Percentiles rank a stretch among this genome's conserved stretches.
These are phyloP conservation scores for Panthera uncia DNA, from an alignment of 2,113 vertebrate genomes.

Conservation along the genomic window DNA sequence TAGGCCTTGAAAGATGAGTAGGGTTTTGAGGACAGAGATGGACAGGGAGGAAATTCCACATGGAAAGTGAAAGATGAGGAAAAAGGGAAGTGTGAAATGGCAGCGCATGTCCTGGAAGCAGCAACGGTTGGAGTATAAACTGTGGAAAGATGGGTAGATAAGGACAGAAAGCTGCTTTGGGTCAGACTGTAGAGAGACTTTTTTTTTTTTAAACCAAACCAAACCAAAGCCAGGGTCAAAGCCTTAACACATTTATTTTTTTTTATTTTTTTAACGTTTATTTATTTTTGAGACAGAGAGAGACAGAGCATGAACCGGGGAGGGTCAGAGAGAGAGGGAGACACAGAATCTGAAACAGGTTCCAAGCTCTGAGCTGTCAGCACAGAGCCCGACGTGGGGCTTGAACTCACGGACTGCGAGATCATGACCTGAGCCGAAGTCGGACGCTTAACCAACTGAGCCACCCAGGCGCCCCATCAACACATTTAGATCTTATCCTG, in stretches of 20 bases:
- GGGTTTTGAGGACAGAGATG: not conserved
- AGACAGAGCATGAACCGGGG: too few species aligned
- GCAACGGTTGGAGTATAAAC: not conserved
- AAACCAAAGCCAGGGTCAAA: not conserved
- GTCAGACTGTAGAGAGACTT: not conserved
- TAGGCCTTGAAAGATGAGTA: not conserved
- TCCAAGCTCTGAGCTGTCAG: too few species aligned
- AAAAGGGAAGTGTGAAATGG: not conserved
- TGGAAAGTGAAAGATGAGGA: not conserved
- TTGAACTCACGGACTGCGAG: too few species aligned
- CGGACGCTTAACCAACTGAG: too few species aligned
- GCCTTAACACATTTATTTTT: not conserved
- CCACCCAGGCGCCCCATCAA: not conserved
- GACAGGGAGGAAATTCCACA: not conserved
- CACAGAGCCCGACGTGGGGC: too few species aligned
- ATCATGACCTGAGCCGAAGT: too few species aligned
- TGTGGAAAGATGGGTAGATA: not conserved
- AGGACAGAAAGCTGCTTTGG: not conserved
- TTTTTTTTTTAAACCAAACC: not conserved
- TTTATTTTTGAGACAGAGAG: too few species aligned
- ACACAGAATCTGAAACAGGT: too few species aligned
- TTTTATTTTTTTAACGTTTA: too few species aligned
- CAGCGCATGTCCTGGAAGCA: rapidly evolving
- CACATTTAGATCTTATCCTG: not conserved
- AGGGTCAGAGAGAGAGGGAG: too few species aligned